A percentile compares a stretch with the other conserved stretches of the same genome.
phyloP scores from a whole-genome alignment of 2,888 invertebrate species.

The Cryptus viduatorius region DNA sequence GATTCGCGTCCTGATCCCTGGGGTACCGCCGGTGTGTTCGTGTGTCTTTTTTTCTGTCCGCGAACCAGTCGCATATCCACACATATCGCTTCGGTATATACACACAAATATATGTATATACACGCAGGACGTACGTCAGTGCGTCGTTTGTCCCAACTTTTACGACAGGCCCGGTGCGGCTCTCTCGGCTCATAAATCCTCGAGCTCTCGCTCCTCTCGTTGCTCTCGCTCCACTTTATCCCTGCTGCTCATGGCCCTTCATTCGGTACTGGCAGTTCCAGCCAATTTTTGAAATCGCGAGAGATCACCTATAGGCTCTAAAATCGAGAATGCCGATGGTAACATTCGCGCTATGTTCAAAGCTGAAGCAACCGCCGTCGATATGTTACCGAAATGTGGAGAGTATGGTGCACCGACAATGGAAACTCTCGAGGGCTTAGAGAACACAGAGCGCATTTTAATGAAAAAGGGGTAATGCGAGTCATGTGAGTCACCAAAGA shows the following conservation, averaged over 20 bases:
- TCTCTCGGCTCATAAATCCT: slow-evolving; percentile 69
- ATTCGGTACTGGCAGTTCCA: slow-evolving; percentile 23
- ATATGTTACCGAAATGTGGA: not conserved
- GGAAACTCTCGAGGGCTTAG: slow-evolving; percentile 15
- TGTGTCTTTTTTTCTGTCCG: slow-evolving; percentile 49
- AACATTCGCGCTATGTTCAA: slow-evolving; percentile 30
- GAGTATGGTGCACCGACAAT: not conserved
- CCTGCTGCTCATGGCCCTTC: slow-evolving; percentile 17
- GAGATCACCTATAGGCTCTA: slow-evolving; percentile 12
- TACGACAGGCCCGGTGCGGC: slow-evolving; percentile 68
- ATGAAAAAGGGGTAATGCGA: not conserved
- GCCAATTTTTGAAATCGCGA: slow-evolving; percentile 38
- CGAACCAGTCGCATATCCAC: slow-evolving; percentile 16
- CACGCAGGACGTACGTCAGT: slow-evolving; percentile 64
- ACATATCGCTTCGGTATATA: not conserved
- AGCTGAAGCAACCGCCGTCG: not conserved
- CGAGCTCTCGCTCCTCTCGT: slow-evolving; percentile 54
- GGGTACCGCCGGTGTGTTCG: slow-evolving; percentile 49
- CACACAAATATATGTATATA: slow-evolving; percentile 2
- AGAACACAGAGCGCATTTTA: slow-evolving; percentile 14
- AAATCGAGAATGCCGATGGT: slow-evolving; percentile 34
- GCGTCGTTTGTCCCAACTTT: slow-evolving; percentile 71
- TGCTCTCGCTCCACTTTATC: slow-evolving; percentile 39
- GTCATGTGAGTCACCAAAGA: not conserved
- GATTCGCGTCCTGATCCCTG: slow-evolving; percentile 62